Evolutionary conservation across 2,888 invertebrate species (phyloP), one percentile per base, ranked within the genome.

Genomic region (Dynastes grantii): DNA sequence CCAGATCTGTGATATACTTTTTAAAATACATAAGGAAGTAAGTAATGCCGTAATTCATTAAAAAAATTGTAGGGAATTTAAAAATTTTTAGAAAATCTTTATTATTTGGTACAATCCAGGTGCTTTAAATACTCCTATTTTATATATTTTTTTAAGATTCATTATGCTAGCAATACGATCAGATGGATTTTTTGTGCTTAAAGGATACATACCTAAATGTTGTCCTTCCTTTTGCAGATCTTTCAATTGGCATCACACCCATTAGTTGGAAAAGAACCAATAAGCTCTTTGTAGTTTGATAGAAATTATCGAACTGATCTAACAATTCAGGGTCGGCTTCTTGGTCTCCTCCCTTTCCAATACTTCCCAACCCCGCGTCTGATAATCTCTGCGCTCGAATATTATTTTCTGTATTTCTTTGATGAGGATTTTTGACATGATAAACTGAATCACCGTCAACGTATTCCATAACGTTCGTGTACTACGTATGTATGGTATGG

Each of bases 181-280:
- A 37, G 6, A 6, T 37, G 6, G 37, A 6, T 6, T 37, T 37
- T 5, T 37, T 37, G 37, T 5, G 37, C 6, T 37, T 37, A 37
- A 37, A 37, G 22, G 22, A 22, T 22, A 40, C 65, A 65, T 65
- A 88, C 88, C 87, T 86, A 79, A 86, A 89, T 1, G 87, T 87
- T 2, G 88, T 89, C 73, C 85, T 88, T 89, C 92, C 89, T 83
- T 89, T 90, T 2, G 92, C 90, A 67, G 92, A 92, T 63, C 94
- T 90, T 90, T 93, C 93, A 61, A 94, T 93, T 0, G 94, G 94
- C 94, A 94, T 94, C 0, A 94, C 90, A 2, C 94, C 94, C 94
- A 93, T 94, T 61, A 94, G 92, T 87, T 94, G 94, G 84, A 94
- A 94, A 3, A 94, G 88, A 0, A 93, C 92, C 81, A 94, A 86